A percentile compares a stretch with the other conserved stretches of the same genome.
These are phyloP conservation scores for Petroica traversi DNA, from an alignment of 2,113 vertebrate species.

Conservation along the genomic window DNA sequence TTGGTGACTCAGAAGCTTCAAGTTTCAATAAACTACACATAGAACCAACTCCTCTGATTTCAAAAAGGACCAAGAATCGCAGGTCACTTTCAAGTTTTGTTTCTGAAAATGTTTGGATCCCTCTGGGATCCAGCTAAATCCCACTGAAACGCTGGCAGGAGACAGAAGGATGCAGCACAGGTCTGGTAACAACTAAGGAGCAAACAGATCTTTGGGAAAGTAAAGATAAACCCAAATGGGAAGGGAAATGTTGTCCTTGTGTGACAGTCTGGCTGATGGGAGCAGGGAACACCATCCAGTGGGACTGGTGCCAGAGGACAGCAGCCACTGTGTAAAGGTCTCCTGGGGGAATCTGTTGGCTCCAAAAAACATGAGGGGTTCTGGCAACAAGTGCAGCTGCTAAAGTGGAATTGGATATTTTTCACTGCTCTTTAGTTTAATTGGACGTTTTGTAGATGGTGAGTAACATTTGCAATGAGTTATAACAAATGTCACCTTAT, in stretches of 20 bases:
- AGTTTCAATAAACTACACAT: neutral
- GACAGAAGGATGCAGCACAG: neutral
- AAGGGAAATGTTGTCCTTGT: neutral
- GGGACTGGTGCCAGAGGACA: neutral
- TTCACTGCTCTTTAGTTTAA: slow-evolving; percentile 40
- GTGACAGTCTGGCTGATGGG: neutral
- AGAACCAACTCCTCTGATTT: neutral
- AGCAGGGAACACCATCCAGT: neutral
- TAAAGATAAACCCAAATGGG: neutral
- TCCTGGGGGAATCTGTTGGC: neutral
- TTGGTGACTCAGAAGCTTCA: neutral
- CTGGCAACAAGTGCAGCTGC: neutral
- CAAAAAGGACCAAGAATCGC: neutral
- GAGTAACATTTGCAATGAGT: slow-evolving; percentile 48
- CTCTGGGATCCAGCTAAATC: neutral
- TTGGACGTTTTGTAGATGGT: slow-evolving; percentile 22
- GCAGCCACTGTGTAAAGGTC: accelerated
- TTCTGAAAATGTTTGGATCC: neutral
- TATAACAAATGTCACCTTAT: slow-evolving; percentile 50
- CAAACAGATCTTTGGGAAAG: neutral
- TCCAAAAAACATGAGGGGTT: neutral
- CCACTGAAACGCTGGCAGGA: neutral
- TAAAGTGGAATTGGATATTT: slow-evolving; percentile 4
- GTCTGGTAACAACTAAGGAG: neutral
- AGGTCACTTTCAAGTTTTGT: neutral